phyloP scores from a whole-genome alignment of 2,113 vertebrate genomes.

The Rhinopomastus cyanomelas region DNA sequence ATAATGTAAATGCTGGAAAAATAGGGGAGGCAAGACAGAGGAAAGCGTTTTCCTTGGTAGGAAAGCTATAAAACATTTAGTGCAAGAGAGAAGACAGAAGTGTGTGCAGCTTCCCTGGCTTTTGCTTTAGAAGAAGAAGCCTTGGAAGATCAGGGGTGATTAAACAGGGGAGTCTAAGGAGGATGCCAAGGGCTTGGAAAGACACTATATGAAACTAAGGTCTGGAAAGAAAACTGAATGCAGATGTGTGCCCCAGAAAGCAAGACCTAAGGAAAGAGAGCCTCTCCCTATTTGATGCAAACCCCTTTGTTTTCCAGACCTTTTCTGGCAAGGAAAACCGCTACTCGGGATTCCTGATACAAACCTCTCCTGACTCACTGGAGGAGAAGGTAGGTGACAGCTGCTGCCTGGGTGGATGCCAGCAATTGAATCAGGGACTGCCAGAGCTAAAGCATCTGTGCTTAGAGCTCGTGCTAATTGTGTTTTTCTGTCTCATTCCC shows the following conservation, averaged over 20 bases:
- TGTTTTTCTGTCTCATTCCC: background rate
- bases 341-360: background rate
- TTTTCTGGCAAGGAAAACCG: background rate
- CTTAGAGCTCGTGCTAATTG: background rate
- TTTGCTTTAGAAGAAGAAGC: background rate
- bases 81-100: background rate
- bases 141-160: background rate
- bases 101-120: background rate
- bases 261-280: background rate
- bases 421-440: background rate
- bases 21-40: background rate
- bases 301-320: background rate
- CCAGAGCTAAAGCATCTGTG: background rate
- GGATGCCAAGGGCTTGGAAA: background rate
- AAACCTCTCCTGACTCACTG: background rate
- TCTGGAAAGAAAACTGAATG: background rate
- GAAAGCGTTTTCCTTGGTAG: background rate
- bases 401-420: background rate
- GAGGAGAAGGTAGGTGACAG: background rate
- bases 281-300: background rate
- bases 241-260: background rate
- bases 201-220: background rate
- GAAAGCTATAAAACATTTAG: conserved; percentile 33
- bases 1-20: conserved; percentile 30
- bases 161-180: background rate